A percentile compares a stretch with the other conserved stretches of the same genome.
Evolutionary conservation across 2,113 vertebrate genomes (phyloP).

Genomic region (Macroglossus sobrinus): DNA sequence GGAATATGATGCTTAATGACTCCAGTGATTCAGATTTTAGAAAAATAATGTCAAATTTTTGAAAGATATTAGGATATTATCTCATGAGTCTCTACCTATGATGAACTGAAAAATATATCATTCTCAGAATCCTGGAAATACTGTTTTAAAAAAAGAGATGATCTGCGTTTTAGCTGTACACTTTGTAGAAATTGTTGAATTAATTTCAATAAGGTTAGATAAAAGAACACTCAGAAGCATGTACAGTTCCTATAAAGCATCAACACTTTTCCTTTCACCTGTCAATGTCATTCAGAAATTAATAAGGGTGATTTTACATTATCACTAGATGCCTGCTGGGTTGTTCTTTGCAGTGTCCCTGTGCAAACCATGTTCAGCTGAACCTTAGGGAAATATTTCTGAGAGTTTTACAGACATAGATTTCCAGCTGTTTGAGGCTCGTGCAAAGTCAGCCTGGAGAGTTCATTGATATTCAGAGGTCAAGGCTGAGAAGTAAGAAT

Average conservation of each 20-base stretch:
- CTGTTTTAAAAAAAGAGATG: background rate
- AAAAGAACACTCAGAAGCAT: background rate
- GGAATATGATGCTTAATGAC: background rate
- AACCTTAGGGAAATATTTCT: background rate
- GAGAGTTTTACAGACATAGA: background rate
- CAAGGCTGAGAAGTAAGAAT: background rate
- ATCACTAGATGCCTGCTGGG: background rate
- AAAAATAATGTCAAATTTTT: background rate
- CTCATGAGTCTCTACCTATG: background rate
- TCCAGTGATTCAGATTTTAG: background rate
- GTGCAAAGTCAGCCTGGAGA: background rate
- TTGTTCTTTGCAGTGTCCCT: background rate
- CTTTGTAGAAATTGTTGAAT: background rate
- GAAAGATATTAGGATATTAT: background rate
- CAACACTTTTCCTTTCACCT: background rate
- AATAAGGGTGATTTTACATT: background rate
- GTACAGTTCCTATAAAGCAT: background rate
- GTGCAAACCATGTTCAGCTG: background rate
- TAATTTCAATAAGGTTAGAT: background rate
- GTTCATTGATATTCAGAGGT: background rate
- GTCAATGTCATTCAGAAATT: background rate
- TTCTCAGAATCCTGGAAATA: background rate
- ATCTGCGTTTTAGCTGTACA: background rate
- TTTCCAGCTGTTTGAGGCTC: background rate
- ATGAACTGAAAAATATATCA: background rate